Evolutionary conservation across 2,888 invertebrate genomes (phyloP).

Genomic region (Andricus quercusramuli): DNA sequence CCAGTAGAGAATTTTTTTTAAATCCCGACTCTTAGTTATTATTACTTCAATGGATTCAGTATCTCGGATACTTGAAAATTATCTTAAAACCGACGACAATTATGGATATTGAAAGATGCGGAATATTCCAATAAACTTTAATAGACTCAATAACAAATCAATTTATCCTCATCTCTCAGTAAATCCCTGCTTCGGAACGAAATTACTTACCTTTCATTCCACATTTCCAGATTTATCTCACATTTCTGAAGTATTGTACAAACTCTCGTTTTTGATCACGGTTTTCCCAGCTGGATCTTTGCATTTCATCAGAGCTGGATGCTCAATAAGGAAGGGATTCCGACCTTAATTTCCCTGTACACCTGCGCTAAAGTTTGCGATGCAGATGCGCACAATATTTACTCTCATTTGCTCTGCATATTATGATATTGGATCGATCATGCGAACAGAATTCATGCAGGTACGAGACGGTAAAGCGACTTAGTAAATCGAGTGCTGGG

Average conservation of each 20-base stretch:
- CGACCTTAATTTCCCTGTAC: constrained; percentile 44
- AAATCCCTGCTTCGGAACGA: background rate
- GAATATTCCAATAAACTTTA: background rate
- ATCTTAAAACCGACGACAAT: background rate
- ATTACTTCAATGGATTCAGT: too few species aligned
- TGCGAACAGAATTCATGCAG: constrained; percentile 57
- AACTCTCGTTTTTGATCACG: background rate
- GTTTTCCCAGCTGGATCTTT: background rate
- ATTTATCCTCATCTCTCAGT: too few species aligned
- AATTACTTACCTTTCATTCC: background rate
- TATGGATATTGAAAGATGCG: background rate
- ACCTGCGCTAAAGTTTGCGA: constrained; percentile 58
- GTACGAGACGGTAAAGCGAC: constrained; percentile 48
- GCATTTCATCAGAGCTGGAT: background rate
- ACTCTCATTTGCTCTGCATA: constrained; percentile 67
- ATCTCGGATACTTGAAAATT: too few species aligned
- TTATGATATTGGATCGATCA: constrained; percentile 65
- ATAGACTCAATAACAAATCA: background rate
- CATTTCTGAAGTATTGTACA: background rate
- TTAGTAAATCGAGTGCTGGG: background rate
- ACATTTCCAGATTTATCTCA: background rate
- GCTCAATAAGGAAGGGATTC: background rate
- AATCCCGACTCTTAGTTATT: too few species aligned
- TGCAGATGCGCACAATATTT: constrained; percentile 65
- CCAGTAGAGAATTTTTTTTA: too few species aligned